phyloP scores from a whole-genome alignment of 2,797 vertebrate species.

The Phylloscopus collybita region DNA sequence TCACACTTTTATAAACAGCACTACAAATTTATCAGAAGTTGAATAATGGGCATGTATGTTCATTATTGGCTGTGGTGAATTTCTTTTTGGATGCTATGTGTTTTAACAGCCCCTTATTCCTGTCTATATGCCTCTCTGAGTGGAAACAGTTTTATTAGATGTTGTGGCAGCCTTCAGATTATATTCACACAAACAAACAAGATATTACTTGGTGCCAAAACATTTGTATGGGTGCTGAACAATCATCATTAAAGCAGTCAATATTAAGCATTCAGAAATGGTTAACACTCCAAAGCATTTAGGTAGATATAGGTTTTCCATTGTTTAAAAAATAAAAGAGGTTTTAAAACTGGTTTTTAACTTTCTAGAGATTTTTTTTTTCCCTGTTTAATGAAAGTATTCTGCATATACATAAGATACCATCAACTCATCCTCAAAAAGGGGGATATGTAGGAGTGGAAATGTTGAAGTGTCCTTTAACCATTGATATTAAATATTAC shows the following conservation, averaged over 20 bases:
- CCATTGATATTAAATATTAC: neutral
- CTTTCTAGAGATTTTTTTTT: neutral
- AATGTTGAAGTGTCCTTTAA: neutral
- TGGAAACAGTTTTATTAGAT: neutral
- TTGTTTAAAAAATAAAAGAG: neutral
- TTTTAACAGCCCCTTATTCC: neutral
- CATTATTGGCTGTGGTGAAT: neutral
- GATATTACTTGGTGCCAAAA: conserved; percentile 9
- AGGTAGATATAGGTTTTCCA: neutral
- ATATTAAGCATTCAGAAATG: neutral
- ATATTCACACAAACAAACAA: neutral
- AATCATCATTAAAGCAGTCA: conserved; percentile 11
- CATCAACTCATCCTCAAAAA: neutral
- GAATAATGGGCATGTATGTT: neutral
- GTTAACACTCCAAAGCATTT: neutral
- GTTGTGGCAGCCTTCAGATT: neutral
- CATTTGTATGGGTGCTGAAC: neutral
- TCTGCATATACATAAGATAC: neutral
- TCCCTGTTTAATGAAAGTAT: neutral
- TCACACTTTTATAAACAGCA: neutral
- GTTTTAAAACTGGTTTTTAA: neutral
- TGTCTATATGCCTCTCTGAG: neutral
- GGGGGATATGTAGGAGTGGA: neutral
- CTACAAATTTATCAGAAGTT: neutral
- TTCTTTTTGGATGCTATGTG: neutral